phyloP scores from a whole-genome alignment of 2,888 invertebrate species.

The Psylliodes chrysocephalus region DNA sequence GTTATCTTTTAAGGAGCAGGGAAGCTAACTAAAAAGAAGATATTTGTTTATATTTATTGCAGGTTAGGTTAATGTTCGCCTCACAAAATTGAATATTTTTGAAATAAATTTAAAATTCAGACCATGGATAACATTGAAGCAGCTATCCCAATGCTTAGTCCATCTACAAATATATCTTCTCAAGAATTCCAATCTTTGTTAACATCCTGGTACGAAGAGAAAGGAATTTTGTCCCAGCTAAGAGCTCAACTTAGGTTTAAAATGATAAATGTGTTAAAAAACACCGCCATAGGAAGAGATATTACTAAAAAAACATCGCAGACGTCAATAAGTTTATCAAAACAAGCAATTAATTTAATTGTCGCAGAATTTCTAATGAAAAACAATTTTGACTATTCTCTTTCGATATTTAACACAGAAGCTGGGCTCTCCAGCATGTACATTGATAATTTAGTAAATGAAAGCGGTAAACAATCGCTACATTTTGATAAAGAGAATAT shows the following conservation, averaged over 20 bases:
- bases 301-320: conserved; percentile 50
- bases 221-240: conserved; percentile 70
- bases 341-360: conserved; percentile 71
- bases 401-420: conserved; percentile 72
- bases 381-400: conserved; percentile 69
- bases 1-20: too few relatives aligned
- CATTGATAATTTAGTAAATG: conserved; percentile 61
- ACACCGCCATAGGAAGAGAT: conserved; percentile 61
- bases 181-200: conserved; percentile 70
- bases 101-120: conserved; percentile 45
- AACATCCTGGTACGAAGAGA: conserved; percentile 70
- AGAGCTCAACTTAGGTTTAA: conserved; percentile 70
- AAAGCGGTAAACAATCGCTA: conserved; percentile 35
- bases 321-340: conserved; percentile 64
- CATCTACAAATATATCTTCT: conserved; percentile 53
- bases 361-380: conserved; percentile 71
- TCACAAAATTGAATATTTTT: not conserved
- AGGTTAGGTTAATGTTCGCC: not conserved
- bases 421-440: conserved; percentile 61
- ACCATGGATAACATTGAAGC: conserved; percentile 33
- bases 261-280: conserved; percentile 69
- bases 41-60: not conserved
- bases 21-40: too few relatives aligned
- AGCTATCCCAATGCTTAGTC: conserved; percentile 42
- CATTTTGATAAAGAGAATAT: conserved; percentile 49